Evolutionary conservation across 2,797 vertebrate species (phyloP), one percentile per base, ranked within the genome.

Genomic region (Enteromius viviparus): DNA sequence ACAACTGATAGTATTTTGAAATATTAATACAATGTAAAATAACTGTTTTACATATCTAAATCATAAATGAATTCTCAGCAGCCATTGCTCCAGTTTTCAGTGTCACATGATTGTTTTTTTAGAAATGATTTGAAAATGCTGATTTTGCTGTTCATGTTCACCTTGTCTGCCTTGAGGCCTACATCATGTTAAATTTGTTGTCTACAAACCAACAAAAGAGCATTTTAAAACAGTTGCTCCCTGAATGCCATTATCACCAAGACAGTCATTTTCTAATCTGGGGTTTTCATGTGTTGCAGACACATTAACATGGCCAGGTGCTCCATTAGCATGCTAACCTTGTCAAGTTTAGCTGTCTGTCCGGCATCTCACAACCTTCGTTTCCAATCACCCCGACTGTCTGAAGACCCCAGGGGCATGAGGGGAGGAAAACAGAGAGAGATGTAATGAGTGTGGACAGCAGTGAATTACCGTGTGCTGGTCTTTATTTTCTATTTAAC

Each of bases 391-490:
- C 45, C 80, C 37, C 1, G 47, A 51, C 64, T 79, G 84, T 64
- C 78, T 49, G 17, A 85, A 19, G 29, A 82, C 58, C 74, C 78
- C 65, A 53, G 69, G 62, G n/a, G 51, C 0, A 12, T n/a, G 32
- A 58, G 74, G 26, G 26, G 53, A 78, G 68, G 55, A 77, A 85
- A 88, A 88, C 49, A 45, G 51, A 76, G 47, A 37, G 42, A 77
- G 62, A 87, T 76, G 77, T 91, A 86, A 91, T 92, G 85, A 87
- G 84, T 88, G 77, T 83, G 58, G 91, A 89, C 89, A 90, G 81
- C 55, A 88, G 66, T 85, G 87, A 90, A 89, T 90, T 87, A 84
- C 69, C 49, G 71, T 78, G 84, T 86, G 87, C 87, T 88, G 84
- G 83, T 90, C 87, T 91, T 88, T 91, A 87, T 89, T 88, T 84